These are phyloP conservation scores for Cairina moschata DNA, from an alignment of 2,113 vertebrate genomes.

Conservation along the genomic window DNA sequence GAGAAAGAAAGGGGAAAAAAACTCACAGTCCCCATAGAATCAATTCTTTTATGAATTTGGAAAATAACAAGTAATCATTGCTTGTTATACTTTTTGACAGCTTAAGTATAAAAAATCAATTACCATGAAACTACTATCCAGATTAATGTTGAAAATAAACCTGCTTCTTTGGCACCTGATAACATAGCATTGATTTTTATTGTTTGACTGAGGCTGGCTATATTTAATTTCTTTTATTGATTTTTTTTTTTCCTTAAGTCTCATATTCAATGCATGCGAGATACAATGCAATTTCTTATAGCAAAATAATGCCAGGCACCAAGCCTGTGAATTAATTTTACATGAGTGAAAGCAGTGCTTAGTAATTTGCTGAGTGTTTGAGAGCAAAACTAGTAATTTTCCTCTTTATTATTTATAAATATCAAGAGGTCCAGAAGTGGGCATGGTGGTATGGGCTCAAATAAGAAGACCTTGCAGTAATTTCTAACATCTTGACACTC, in stretches of 20 bases:
- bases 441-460: not conserved
- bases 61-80: slow-evolving; percentile 74
- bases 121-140: slow-evolving; percentile 67
- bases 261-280: slow-evolving; percentile 57
- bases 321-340: slow-evolving; percentile 65
- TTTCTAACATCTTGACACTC: slow-evolving; percentile 31
- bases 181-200: slow-evolving; percentile 74
- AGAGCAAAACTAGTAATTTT: slow-evolving; percentile 61
- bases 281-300: slow-evolving; percentile 67
- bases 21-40: not conserved
- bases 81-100: slow-evolving; percentile 74
- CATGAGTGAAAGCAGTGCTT: slow-evolving; percentile 41
- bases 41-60: slow-evolving; percentile 63
- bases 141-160: slow-evolving; percentile 75
- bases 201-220: slow-evolving; percentile 65
- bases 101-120: slow-evolving; percentile 77
- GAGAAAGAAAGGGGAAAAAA: not conserved
- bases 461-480: slow-evolving; percentile 24
- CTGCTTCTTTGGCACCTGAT: slow-evolving; percentile 63
- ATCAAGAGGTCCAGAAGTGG: slow-evolving; percentile 36
- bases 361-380: slow-evolving; percentile 67
- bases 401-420: slow-evolving; percentile 67
- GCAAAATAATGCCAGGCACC: slow-evolving; percentile 46
- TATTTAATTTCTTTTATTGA: slow-evolving; percentile 77
- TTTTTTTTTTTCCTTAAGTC: slow-evolving; percentile 61